phyloP scores from a whole-genome alignment of 2,888 invertebrate species.

The Brenthis hecate region DNA sequence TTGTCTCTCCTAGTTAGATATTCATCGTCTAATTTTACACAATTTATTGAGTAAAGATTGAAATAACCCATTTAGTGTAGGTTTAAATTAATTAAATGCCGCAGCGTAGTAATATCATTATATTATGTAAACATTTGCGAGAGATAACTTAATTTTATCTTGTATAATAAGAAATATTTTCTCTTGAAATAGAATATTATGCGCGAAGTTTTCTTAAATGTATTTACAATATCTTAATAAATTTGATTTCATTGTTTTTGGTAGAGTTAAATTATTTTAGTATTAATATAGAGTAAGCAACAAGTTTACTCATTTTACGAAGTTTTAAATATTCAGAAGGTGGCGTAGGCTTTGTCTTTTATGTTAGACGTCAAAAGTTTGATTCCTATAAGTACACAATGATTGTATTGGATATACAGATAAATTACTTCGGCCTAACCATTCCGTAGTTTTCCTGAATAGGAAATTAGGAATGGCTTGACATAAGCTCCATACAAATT shows the following conservation, averaged over 20 bases:
- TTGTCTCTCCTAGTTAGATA: not conserved
- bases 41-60: conserved; percentile 17
- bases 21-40: conserved; percentile 4
- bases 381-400: no score
- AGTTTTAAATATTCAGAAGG: no score
- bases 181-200: not conserved
- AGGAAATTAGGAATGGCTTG: no score
- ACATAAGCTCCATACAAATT: no score
- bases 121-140: conserved; percentile 13
- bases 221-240: not conserved
- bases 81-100: conserved; percentile 17
- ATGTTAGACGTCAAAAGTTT: no score
- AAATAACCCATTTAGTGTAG: conserved; percentile 16
- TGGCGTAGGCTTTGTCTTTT: no score
- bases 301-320: no score
- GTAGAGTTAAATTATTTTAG: no score
- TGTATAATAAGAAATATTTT: conserved; percentile 10
- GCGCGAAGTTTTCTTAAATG: not conserved
- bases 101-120: conserved; percentile 19
- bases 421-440: no score
- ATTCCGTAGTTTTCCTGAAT: no score
- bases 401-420: no score
- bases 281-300: no score
- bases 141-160: conserved; percentile 12
- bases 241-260: not conserved